Percentiles rank a stretch among this genome's conserved stretches.
These are phyloP conservation scores for Drosophila acutilabella DNA, from an alignment of 2,888 invertebrate genomes.

Conservation along the genomic window DNA sequence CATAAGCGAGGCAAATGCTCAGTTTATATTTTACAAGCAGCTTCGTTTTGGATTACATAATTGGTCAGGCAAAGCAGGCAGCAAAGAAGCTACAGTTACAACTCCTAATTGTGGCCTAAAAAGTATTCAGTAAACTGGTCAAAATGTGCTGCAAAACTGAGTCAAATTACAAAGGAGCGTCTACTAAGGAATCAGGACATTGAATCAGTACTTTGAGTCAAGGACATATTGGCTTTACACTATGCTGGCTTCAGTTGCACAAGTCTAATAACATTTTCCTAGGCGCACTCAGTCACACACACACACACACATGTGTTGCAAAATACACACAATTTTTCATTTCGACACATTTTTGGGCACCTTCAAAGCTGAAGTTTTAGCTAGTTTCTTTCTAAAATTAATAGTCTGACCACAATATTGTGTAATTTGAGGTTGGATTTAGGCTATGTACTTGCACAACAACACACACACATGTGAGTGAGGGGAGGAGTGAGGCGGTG, in stretches of 20 bases:
- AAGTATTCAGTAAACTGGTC: background rate
- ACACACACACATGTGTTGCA: slow-evolving; percentile 5
- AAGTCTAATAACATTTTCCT: slow-evolving; percentile 39
- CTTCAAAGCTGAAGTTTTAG: slow-evolving; percentile 29
- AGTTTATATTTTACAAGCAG: slow-evolving; percentile 13
- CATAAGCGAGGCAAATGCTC: slow-evolving; percentile 19
- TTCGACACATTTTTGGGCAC: slow-evolving; percentile 41
- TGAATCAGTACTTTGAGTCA: background rate
- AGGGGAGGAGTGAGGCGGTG: background rate
- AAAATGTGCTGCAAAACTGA: slow-evolving; percentile 2
- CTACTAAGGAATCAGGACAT: background rate
- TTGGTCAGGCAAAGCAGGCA: slow-evolving; percentile 23
- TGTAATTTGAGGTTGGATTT: slow-evolving; percentile 53
- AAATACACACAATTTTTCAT: slow-evolving; percentile 32
- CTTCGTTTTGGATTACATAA: slow-evolving; percentile 36
- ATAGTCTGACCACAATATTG: slow-evolving; percentile 46
- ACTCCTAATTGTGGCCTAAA: slow-evolving; percentile 24
- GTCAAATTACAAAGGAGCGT: slow-evolving; percentile 4
- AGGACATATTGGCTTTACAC: slow-evolving; percentile 22
- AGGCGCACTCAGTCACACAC: background rate
- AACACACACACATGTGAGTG: background rate
- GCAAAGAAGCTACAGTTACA: slow-evolving; percentile 17
- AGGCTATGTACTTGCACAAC: slow-evolving; percentile 33
- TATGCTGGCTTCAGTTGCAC: slow-evolving; percentile 10
- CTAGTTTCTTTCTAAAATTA: slow-evolving; percentile 30